Evolutionary conservation across 2,888 invertebrate species (phyloP), one percentile per base, ranked within the genome.

Genomic region (Blastobasis lacticolella): DNA sequence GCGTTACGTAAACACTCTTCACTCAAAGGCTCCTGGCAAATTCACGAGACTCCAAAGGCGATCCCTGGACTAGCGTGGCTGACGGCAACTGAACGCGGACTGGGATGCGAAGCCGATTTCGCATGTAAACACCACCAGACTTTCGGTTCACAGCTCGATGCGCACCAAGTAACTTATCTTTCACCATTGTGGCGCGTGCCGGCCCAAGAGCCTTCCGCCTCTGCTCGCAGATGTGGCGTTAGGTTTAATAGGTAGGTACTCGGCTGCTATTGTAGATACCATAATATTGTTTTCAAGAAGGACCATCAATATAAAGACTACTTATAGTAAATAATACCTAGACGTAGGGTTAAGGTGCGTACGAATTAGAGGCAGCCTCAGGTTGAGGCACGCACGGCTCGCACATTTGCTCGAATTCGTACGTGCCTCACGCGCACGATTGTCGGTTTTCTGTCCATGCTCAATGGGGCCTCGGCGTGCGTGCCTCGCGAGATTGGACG

Each of bases 101-200:
- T 88, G 87, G 78, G 78, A 75, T 81, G 69, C 70, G 58, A 60
- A 71, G 74, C 67, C 68, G 75, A 78, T 81, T 87, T 83, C 79
- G 86, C 86, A 81, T 82, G 83, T 84, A 83, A 83, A 86, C 87
- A 79, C 75, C 74, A 42, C 2, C 23, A 81, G 79, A 84, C 88
- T 87, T 87, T 87, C 87, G 86, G 87, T 86, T 87, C 83, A 86
- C 85, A 81, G 75, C 73, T 84, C 86, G 88, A 85, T 88, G 84
- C 88, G 78, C 88, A 82, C 80, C 86, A 88, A 81, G 86, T 78
- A 81, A 86, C 80, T 81, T 86, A 81, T 88, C 88, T 88, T 88
- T 88, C 88, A 88, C 88, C 87, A 88, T 88, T 88, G 88, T 87
- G 75, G 83, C 82, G 77, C 80, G 81, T 81, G 83, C 81, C 75